Base-by-base conservation (phyloP, 1,140 invertebrate species). In the Rhopalosiphum maidis region DNA sequence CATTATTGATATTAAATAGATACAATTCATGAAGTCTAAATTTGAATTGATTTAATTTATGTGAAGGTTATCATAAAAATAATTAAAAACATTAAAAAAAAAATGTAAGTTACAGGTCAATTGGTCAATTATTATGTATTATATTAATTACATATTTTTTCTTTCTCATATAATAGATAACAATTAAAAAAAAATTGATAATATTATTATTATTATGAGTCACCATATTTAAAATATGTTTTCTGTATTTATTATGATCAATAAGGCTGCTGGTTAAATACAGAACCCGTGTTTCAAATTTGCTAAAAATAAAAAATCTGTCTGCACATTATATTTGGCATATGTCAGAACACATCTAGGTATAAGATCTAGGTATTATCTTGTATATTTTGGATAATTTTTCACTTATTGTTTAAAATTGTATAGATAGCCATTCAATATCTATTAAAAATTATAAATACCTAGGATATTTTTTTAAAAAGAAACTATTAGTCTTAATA, bases 41-140 rank as follows among this genome's bases (percentile, higher is more conserved):
- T 41, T 46, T 60, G 11, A 41, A 90, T 30, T 60, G 35, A 90
- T 60, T 90, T 54, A 89, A 89, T 89, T 89, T 43, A 46, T 90
- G 89, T 68, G 43, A 46, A 90, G 89, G 89, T 90, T 90, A 90
- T 90, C 89, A 5, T 2, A 5, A 68, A 68, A 90, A 90, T 89
- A 51, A 88, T 88, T 48, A 48, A 46, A 48, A 60, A 87, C n/a
- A 87, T 88, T 87, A 30, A 87, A 87, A 30, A 55, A 35, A 23
- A n/a, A 48, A 48, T 18, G 35, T 51, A 51, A 68, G 51, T 90
- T 60, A 60, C 18, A 68, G 89, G 55, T 90, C 54, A 90, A 90
- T 90, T 68, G 37, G 23, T 43, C 87, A 89, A 89, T 91, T 35
- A 87, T 87, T 21, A 87, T 87, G 43, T 87, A 46, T n/a, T 87